Evolutionary conservation across 2,113 vertebrate genomes (phyloP).

Genomic region (Microtus ochrogaster): DNA sequence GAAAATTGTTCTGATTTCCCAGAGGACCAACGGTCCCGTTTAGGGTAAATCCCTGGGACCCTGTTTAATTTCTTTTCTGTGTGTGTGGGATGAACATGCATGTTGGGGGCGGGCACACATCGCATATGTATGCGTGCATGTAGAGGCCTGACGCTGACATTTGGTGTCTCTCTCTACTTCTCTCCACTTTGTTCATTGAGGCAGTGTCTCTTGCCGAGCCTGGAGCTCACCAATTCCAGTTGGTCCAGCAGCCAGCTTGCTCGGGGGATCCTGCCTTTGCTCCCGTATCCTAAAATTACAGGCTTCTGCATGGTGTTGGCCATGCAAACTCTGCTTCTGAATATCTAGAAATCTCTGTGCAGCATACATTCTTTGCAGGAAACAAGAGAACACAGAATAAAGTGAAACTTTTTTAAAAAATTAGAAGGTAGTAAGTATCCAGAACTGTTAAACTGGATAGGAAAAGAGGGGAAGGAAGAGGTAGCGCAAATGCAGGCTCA

Average conservation of each 20-base stretch:
- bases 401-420: background rate
- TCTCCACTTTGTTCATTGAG: background rate
- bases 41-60: background rate
- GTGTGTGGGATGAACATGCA: background rate
- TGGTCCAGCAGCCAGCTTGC: background rate
- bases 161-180: background rate
- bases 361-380: background rate
- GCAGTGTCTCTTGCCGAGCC: background rate
- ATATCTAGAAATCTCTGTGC: background rate
- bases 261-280: background rate
- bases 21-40: background rate
- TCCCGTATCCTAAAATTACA: background rate
- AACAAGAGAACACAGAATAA: constrained; percentile 7
- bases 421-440: background rate
- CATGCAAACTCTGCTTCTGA: background rate
- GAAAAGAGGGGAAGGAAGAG: background rate
- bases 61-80: background rate
- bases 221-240: background rate
- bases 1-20: background rate
- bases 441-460: background rate
- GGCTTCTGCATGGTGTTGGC: background rate
- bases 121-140: background rate
- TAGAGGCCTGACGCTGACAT: background rate
- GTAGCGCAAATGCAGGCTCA: background rate
- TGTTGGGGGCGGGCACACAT: background rate